Conservation (phyloP, 1,140 invertebrate species). For the Drosophila azteca region DNA sequence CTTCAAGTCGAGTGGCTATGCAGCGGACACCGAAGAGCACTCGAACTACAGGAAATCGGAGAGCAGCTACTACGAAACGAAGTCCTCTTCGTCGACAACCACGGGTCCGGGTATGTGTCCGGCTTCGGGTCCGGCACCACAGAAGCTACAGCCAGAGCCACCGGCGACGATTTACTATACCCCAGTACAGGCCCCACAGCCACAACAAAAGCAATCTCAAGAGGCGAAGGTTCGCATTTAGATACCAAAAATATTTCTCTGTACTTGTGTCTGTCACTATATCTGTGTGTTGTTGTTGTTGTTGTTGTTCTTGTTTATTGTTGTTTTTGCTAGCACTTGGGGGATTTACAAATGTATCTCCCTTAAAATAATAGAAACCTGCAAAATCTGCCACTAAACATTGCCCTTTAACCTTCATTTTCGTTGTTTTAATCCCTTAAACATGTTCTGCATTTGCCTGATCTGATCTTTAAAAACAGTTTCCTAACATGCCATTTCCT, state of each 20-base stretch:
- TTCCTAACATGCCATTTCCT: constrained; percentile 24
- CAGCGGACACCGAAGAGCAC: constrained; percentile 89
- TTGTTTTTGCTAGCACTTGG: constrained; percentile 63
- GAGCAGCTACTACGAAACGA: constrained; percentile 65
- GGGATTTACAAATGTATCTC: constrained; percentile 3
- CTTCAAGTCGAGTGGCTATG: constrained; percentile 87
- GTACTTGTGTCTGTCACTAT: constrained; percentile 37
- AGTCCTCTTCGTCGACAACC: constrained; percentile 39
- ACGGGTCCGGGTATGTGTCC: no score
- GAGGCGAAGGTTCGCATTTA: constrained; percentile 80
- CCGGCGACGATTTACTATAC: constrained; percentile 57
- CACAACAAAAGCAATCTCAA: constrained; percentile 55
- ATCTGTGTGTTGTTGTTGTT: constrained; percentile 62
- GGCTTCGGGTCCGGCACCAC: neutral
- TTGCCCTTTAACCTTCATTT: neutral
- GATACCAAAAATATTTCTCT: constrained; percentile 20
- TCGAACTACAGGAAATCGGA: constrained; percentile 81
- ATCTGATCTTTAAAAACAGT: constrained; percentile 20
- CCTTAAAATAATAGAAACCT: constrained; percentile 8
- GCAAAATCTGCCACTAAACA: no score
- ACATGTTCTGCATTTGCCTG: constrained; percentile 39
- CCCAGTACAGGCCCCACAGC: constrained; percentile 18
- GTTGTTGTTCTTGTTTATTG: constrained; percentile 44
- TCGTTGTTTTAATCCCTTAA: constrained; percentile 25
- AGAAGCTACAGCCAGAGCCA: constrained; percentile 54